A percentile compares a stretch with the other conserved stretches of the same genome.
Evolutionary conservation across 2,797 vertebrate species (phyloP).

Genomic region (Tinamus major): DNA sequence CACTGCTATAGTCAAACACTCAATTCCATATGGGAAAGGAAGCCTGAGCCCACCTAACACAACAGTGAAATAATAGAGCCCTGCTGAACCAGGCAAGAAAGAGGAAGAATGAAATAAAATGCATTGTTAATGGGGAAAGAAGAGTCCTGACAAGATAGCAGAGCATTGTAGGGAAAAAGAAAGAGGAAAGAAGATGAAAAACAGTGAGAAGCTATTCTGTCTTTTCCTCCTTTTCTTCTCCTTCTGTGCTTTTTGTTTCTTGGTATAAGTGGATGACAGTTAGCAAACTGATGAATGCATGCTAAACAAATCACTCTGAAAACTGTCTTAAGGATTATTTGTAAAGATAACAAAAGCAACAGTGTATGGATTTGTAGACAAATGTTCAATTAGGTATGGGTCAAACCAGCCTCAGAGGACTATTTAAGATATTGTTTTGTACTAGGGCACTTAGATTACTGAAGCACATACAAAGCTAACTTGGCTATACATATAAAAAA

Average conservation of each 20-base stretch:
- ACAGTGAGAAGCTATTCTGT: neutral
- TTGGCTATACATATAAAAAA: no score
- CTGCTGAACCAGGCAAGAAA: neutral
- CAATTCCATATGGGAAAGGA: neutral
- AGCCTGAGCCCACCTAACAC: neutral
- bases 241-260: neutral
- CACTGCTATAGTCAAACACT: neutral
- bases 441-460: neutral
- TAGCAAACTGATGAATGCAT: neutral
- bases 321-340: neutral
- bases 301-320: neutral
- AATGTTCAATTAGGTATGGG: neutral
- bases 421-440: neutral
- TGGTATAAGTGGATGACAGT: neutral
- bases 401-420: neutral
- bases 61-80: neutral
- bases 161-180: neutral
- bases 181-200: neutral
- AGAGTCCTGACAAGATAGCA: neutral
- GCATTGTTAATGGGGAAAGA: neutral
- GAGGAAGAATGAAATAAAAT: neutral
- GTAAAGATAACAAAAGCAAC: neutral
- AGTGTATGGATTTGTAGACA: neutral
- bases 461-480: neutral
- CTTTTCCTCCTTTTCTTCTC: neutral